A percentile compares a stretch with the other conserved stretches of the same genome.
Conservation (phyloP, 2,113 vertebrate species). For the Macaca fascicularis region DNA sequence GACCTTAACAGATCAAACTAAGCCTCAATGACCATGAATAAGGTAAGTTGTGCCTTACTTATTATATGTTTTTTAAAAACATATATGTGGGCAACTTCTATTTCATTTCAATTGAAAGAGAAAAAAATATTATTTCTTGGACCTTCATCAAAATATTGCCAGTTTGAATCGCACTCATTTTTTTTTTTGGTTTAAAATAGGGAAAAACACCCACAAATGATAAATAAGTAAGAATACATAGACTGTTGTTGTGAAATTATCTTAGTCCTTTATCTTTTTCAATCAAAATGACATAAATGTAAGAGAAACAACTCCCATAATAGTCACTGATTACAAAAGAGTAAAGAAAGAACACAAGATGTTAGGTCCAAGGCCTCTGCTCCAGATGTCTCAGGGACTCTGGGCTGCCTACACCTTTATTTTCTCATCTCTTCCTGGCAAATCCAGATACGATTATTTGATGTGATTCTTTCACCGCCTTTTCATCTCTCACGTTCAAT, state of each 20-base stretch:
- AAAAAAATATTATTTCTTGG: neutral
- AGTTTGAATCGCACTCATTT: neutral
- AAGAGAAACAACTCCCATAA: neutral
- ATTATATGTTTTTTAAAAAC: neutral
- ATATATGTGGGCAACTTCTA: neutral
- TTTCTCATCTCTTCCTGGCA: neutral
- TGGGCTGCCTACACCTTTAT: neutral
- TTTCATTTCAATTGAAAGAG: neutral
- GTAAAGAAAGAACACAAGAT: neutral
- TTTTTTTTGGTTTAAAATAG: neutral
- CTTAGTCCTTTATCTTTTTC: neutral
- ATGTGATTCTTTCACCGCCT: neutral
- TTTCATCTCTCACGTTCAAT: neutral
- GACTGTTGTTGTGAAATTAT: neutral
- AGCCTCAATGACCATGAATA: neutral
- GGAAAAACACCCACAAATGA: neutral
- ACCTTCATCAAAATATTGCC: neutral
- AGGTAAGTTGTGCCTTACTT: neutral
- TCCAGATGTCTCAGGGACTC: fast-evolving
- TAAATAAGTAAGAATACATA: neutral
- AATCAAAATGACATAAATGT: neutral
- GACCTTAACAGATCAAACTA: neutral
- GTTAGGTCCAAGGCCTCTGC: neutral
- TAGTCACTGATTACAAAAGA: neutral
- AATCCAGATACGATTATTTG: neutral